Conservation (phyloP, 2,797 vertebrate genomes). For the Sebastes alutus region DNA sequence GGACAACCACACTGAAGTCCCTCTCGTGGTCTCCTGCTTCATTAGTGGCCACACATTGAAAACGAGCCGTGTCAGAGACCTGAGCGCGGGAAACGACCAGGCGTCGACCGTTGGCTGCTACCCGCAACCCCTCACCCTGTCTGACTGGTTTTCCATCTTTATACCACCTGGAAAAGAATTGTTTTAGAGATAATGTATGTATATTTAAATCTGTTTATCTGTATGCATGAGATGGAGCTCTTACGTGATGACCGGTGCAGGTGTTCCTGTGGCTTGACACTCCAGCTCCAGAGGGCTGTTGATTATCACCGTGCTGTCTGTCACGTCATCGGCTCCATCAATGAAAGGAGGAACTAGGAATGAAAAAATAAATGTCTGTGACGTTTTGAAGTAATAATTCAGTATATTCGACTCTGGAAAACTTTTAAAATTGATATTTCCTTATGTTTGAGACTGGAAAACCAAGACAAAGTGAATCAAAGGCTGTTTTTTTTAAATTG, state of each 20-base stretch:
- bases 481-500: neutral
- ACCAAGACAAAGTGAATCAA: neutral
- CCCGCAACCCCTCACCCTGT: conserved; percentile 80
- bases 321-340: conserved; percentile 85
- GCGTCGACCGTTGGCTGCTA: conserved; percentile 85
- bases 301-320: conserved; percentile 86
- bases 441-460: neutral
- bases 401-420: neutral
- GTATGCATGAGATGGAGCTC: conserved; percentile 26
- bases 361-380: neutral
- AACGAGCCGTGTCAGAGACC: conserved; percentile 88
- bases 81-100: conserved; percentile 88
- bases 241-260: conserved; percentile 90
- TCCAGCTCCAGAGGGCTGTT: conserved; percentile 90
- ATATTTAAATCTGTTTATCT: neutral
- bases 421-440: neutral
- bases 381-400: neutral
- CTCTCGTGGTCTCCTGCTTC: conserved; percentile 88
- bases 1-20: conserved; percentile 90
- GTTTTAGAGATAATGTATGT: neutral
- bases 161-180: conserved; percentile 83
- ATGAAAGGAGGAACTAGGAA: conserved; percentile 89
- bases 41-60: conserved; percentile 92
- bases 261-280: conserved; percentile 88
- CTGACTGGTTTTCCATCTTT: conserved; percentile 86